A percentile compares a stretch with the other conserved stretches of the same genome.
phyloP scores from a whole-genome alignment of 2,888 invertebrate genomes.

The Helicoverpa assulta region DNA sequence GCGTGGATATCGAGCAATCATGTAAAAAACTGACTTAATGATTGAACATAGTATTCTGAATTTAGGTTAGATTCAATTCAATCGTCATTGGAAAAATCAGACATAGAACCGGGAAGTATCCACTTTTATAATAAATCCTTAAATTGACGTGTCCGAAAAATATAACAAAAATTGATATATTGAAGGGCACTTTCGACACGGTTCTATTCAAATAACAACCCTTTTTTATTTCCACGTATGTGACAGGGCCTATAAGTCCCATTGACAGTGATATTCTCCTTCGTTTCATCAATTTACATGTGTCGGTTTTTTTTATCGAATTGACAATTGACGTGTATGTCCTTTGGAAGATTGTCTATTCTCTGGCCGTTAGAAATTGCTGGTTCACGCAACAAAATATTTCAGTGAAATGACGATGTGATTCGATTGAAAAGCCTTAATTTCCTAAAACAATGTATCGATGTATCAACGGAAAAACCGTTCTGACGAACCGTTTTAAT shows the following conservation, averaged over 20 bases:
- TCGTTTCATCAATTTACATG: slow-evolving; percentile 35
- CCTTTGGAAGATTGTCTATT: slow-evolving; percentile 21
- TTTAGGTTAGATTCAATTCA: no score
- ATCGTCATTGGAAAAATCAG: no score
- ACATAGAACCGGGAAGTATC: no score
- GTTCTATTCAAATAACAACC: slow-evolving; percentile 46
- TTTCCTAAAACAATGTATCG: no score
- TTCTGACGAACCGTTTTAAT: no score
- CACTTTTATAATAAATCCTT: no score
- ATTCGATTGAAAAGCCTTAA: background rate
- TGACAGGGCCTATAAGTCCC: slow-evolving; percentile 14
- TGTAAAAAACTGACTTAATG: no score
- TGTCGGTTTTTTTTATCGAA: slow-evolving; percentile 16
- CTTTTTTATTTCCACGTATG: slow-evolving; percentile 38
- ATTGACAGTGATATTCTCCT: slow-evolving; percentile 17
- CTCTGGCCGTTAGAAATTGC: background rate
- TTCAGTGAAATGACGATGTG: background rate
- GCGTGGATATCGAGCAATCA: no score
- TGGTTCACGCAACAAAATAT: no score
- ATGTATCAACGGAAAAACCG: no score
- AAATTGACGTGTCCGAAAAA: no score
- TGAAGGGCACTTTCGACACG: slow-evolving; percentile 13
- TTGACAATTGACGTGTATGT: slow-evolving; percentile 14
- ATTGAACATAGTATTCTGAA: no score
- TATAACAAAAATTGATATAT: slow-evolving; percentile 16